Evolutionary conservation across 64 coral and sea anemone species (phyloP).

Genomic region (Montipora foliosa): DNA sequence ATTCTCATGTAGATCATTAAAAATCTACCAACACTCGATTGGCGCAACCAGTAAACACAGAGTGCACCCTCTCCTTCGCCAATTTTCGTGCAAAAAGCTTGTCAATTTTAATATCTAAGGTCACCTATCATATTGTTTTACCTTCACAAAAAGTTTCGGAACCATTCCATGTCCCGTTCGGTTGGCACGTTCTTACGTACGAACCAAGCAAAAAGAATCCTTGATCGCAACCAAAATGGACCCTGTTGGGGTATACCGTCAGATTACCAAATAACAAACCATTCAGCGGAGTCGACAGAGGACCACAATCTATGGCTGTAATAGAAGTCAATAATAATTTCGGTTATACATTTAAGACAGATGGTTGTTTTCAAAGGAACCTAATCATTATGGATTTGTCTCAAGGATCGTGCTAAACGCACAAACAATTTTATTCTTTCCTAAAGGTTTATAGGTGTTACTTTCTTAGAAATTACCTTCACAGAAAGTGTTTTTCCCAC

Average conservation of each 20-base stretch:
- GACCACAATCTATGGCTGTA: conserved; percentile 73
- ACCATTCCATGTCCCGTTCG: conserved; percentile 54
- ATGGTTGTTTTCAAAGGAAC: too few species aligned
- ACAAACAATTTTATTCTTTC: background rate
- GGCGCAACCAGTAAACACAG: too few species aligned
- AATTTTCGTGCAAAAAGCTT: too few species aligned
- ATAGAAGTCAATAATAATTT: too few species aligned
- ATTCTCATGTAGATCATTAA: too few species aligned
- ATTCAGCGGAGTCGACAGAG: conserved; percentile 33
- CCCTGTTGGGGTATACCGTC: conserved; percentile 24
- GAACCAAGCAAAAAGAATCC: conserved; percentile 26
- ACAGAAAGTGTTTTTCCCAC: conserved; percentile 12
- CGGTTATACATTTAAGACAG: background rate
- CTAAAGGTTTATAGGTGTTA: conserved; percentile 8
- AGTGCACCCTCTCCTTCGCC: too few species aligned
- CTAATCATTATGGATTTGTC: too few species aligned
- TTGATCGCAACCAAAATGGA: conserved; percentile 25
- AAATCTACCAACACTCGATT: too few species aligned
- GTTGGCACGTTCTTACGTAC: background rate
- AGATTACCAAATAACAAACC: conserved; percentile 21
- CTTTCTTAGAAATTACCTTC: conserved; percentile 17
- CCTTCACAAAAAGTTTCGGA: conserved; percentile 11
- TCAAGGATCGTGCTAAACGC: too few species aligned
- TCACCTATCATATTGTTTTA: background rate
- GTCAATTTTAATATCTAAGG: too few species aligned